Conservation (phyloP, 2,113 vertebrate genomes). For the Pholis gunnellus region DNA sequence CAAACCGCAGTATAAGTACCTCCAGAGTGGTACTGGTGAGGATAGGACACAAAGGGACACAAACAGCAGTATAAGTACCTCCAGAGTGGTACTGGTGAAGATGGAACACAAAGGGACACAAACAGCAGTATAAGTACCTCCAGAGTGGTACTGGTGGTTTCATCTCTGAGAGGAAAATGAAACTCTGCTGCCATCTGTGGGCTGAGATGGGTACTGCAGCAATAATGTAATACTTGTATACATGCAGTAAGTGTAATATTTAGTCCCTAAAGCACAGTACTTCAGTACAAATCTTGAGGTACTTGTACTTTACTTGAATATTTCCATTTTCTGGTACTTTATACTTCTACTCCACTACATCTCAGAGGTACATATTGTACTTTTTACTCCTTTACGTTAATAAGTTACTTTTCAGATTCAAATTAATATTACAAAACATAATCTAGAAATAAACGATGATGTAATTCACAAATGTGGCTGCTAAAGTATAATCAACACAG, state of each 20-base stretch:
- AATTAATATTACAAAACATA: neutral
- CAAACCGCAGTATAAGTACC: too few species aligned
- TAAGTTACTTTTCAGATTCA: neutral
- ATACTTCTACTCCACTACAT: neutral
- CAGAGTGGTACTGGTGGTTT: too few species aligned
- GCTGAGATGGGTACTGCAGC: slow-evolving; percentile 20
- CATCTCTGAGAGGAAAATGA: neutral
- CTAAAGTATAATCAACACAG: too few species aligned
- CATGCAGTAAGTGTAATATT: neutral
- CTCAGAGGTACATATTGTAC: neutral
- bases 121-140: too few species aligned
- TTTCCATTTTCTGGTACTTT: neutral
- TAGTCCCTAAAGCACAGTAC: neutral
- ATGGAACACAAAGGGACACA: too few species aligned
- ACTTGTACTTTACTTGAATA: neutral
- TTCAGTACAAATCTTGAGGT: neutral
- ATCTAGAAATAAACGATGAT: neutral
- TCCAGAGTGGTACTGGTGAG: too few species aligned
- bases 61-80: too few species aligned
- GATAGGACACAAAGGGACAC: too few species aligned
- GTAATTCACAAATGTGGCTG: too few species aligned
- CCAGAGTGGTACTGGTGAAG: too few species aligned
- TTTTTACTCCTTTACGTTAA: neutral
- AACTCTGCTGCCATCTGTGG: slow-evolving; percentile 29
- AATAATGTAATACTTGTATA: neutral